Percentiles rank a stretch among this genome's conserved stretches.
Conservation (phyloP, 2,888 invertebrate species). For the Amiota mariae region DNA sequence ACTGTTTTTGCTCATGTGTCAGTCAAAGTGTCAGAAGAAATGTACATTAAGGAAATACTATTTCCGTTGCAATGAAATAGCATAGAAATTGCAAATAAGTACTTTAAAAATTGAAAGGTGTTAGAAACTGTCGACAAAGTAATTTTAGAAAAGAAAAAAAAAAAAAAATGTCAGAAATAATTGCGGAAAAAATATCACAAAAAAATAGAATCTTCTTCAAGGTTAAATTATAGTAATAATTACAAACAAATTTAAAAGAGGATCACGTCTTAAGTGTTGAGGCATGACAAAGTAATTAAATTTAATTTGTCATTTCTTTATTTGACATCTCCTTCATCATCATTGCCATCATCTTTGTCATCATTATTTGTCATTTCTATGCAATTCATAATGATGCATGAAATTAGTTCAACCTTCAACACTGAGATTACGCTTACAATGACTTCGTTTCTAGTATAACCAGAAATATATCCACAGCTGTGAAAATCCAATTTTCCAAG, state of each 20-base stretch:
- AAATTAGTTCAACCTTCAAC: conserved; percentile 43
- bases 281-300: conserved; percentile 39
- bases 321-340: background rate
- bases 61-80: conserved; percentile 38
- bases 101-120: conserved; percentile 23
- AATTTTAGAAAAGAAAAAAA: background rate
- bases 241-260: too few species aligned
- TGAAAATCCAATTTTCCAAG: conserved; percentile 62
- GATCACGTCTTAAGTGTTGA: background rate
- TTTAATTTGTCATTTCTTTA: conserved; percentile 39
- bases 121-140: conserved; percentile 2
- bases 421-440: background rate
- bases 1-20: background rate
- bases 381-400: conserved; percentile 57
- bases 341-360: too few species aligned
- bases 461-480: conserved; percentile 51
- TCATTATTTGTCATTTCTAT: conserved; percentile 28
- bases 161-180: background rate
- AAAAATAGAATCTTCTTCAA: too few species aligned
- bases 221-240: too few species aligned
- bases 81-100: background rate
- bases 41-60: too few species aligned
- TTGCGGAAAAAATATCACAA: too few species aligned
- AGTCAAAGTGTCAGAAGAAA: too few species aligned
- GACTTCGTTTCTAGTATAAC: background rate